Evolutionary conservation across 2,888 invertebrate species (phyloP), one percentile per base, ranked within the genome.

Genomic region (Molorchus minor): DNA sequence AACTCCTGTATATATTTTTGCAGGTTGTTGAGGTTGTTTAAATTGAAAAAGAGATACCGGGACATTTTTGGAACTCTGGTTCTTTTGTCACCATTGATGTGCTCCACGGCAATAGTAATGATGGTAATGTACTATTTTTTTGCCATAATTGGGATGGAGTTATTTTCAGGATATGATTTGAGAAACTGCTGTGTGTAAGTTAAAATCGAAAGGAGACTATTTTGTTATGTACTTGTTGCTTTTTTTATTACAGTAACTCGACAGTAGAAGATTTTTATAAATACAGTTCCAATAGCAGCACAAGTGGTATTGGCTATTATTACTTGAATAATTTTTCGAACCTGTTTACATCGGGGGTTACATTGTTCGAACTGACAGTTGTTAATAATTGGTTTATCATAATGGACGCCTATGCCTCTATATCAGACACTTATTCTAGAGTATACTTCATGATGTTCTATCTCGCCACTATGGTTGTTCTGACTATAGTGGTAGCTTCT

Each of bases 341-440:
- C 81, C 82, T 94, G 10, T 82, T 92, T 60, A 86, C 87, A 4
- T 90, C 91, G 73, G 88, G 88, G 43, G 92, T 94, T 64, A 94
- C 94, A 0, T 81, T 95, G 65, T 95, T 94, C 82, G 94, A 94
- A 80, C 82, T 94, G 71, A 94, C 94, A 0, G 93, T 94, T 8
- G 93, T 94, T 56, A 95, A 94, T 80, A 94, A 94, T 81, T 95
- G 95, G 95, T 94, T 94, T 74, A 91, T 94, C 56, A 86, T 93
- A 17, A 95, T 95, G 95, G 92, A 94, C 77, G 94, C 90, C 1
- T 92, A 89, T 75, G 90, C 90, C 0, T 83, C 86, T 0, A 89
- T 88, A 13, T 86, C 87, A 0, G 85, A 61, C 10, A 85, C 88
- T 73, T 90, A 89, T 80, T 90, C 90, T 53, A 33, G 94, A 67